Evolutionary conservation across 2,113 vertebrate species (phyloP).

Genomic region (Gracilinanus agilis): DNA sequence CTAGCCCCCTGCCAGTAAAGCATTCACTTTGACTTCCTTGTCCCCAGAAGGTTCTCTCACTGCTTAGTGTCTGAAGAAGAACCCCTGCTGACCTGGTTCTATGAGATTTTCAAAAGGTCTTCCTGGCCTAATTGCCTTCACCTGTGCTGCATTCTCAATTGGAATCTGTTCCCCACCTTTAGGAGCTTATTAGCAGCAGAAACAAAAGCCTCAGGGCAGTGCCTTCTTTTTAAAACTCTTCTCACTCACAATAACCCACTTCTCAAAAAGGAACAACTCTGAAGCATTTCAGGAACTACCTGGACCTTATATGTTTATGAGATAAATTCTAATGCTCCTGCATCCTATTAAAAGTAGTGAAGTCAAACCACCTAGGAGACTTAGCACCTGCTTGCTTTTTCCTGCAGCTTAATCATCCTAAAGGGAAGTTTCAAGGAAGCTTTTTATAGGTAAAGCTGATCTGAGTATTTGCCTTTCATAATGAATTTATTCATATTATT

Average conservation of each 20-base stretch:
- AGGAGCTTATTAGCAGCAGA: background rate
- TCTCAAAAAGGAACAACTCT: background rate
- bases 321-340: background rate
- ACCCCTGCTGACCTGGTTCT: background rate
- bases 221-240: background rate
- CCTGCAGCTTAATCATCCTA: background rate
- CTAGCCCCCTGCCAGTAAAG: background rate
- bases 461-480: background rate
- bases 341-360: background rate
- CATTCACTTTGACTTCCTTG: background rate
- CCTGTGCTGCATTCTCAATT: background rate
- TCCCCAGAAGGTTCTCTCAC: background rate
- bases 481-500: background rate
- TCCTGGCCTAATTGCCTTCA: background rate
- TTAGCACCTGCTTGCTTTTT: background rate
- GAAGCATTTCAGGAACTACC: background rate
- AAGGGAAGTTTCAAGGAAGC: background rate
- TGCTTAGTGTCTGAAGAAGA: background rate
- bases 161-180: background rate
- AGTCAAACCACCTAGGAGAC: background rate
- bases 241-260: background rate
- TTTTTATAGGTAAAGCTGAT: background rate
- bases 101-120: background rate
- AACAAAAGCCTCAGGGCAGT: background rate
- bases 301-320: background rate